Evolutionary conservation across 2,888 invertebrate species (phyloP).

Genomic region (Ophraella communa): DNA sequence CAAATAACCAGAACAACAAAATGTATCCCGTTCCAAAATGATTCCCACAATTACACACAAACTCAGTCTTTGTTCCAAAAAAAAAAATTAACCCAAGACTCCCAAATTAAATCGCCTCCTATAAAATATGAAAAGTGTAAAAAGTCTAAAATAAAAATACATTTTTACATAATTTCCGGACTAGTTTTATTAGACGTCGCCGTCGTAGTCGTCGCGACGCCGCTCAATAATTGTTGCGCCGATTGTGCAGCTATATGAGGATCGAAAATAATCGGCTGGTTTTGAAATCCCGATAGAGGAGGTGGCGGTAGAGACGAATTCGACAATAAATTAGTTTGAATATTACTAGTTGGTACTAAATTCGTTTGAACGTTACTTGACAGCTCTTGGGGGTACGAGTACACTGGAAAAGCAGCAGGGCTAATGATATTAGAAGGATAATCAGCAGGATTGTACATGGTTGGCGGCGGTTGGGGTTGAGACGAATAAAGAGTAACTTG

Average conservation of each 20-base stretch:
- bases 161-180: slow-evolving; percentile 12
- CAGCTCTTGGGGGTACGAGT: neutral
- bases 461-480: slow-evolving; percentile 14
- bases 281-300: slow-evolving; percentile 35
- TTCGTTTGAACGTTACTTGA: neutral
- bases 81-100: neutral
- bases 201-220: slow-evolving; percentile 35
- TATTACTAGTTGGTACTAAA: neutral
- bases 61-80: neutral
- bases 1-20: no score
- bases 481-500: slow-evolving; percentile 42
- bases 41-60: neutral
- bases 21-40: no score
- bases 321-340: neutral
- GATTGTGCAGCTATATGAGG: slow-evolving; percentile 58
- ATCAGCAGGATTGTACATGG: slow-evolving; percentile 31
- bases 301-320: slow-evolving; percentile 28
- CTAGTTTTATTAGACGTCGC: slow-evolving; percentile 9
- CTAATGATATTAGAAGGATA: slow-evolving; percentile 23
- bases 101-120: neutral
- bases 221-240: slow-evolving; percentile 56
- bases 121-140: slow-evolving; percentile 6
- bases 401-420: slow-evolving; percentile 11
- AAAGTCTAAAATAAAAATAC: neutral
- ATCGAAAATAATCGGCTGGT: slow-evolving; percentile 53